These are phyloP conservation scores for Raillietiella orientalis DNA, from an alignment of 2,888 invertebrate species.

Conservation along the genomic window DNA sequence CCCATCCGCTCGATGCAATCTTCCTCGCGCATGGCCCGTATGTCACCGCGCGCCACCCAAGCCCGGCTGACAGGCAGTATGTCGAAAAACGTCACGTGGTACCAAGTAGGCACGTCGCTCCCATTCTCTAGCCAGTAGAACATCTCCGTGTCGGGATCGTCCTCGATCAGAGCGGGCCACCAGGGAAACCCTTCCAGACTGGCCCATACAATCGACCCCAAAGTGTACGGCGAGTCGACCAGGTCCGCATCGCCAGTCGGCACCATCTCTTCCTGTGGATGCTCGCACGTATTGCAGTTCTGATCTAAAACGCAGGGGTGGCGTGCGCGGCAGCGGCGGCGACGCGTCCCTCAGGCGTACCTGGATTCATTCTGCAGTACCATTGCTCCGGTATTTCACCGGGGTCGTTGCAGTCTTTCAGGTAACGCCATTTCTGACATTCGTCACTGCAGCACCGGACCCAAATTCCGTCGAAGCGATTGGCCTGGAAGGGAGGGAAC, in stretches of 20 bases:
- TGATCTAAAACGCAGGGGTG: constrained; percentile 12
- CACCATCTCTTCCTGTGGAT: constrained; percentile 16
- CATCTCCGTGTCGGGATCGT: constrained; percentile 24
- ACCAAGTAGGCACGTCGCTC: constrained; percentile 11
- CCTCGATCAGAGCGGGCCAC: constrained; percentile 39
- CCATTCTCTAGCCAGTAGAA: constrained; percentile 22
- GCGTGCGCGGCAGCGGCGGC: constrained; percentile 6
- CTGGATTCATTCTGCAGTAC: constrained; percentile 25
- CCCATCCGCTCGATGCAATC: no score
- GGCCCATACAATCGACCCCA: constrained; percentile 32
- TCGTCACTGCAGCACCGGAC: constrained; percentile 20
- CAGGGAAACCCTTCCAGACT: constrained; percentile 24
- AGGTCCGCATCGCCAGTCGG: constrained; percentile 18
- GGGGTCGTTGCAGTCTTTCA: constrained; percentile 20
- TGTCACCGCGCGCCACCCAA: constrained; percentile 15
- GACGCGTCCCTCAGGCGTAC: constrained; percentile 11
- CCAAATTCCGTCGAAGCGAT: constrained; percentile 17
- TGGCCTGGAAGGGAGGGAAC: no score
- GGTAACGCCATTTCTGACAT: constrained; percentile 24
- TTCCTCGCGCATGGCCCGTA: no score
- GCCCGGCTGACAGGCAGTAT: constrained; percentile 14
- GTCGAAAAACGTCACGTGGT: constrained; percentile 22
- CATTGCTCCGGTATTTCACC: constrained; percentile 22
- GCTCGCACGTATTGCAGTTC: constrained; percentile 17
- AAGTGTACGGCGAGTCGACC: constrained; percentile 23